Conservation (phyloP, 2,797 vertebrate species). For the Oryzias sinensis region DNA sequence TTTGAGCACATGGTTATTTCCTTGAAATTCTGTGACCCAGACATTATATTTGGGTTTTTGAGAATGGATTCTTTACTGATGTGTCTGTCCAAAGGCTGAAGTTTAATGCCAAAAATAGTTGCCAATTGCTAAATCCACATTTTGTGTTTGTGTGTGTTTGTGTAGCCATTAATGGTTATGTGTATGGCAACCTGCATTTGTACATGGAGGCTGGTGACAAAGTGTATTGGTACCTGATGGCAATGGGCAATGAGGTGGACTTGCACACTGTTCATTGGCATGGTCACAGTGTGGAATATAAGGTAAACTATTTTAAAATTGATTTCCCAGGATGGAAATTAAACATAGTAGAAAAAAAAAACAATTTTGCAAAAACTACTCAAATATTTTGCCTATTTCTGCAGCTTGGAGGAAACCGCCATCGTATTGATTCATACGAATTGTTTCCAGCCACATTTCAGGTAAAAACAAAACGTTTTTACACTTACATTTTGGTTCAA, state of each 20-base stretch:
- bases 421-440: constrained; percentile 86
- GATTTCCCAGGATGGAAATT: neutral
- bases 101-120: too few species aligned
- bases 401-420: constrained; percentile 76
- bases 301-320: constrained; percentile 74
- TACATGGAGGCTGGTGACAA: constrained; percentile 87
- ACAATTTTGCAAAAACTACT: neutral
- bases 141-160: constrained; percentile 3
- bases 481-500: neutral
- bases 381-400: neutral
- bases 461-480: constrained; percentile 42
- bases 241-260: constrained; percentile 92
- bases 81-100: too few species aligned
- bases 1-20: too few species aligned
- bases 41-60: too few species aligned
- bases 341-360: too few species aligned
- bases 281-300: constrained; percentile 90
- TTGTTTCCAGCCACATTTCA: constrained; percentile 93
- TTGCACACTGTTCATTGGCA: constrained; percentile 93
- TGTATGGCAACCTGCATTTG: constrained; percentile 87
- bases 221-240: constrained; percentile 92
- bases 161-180: constrained; percentile 89
- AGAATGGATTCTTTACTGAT: too few species aligned
- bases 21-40: too few species aligned
- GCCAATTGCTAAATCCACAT: too few species aligned